These are phyloP conservation scores for Poecilia picta DNA, from an alignment of 2,797 vertebrate species.

Conservation along the genomic window DNA sequence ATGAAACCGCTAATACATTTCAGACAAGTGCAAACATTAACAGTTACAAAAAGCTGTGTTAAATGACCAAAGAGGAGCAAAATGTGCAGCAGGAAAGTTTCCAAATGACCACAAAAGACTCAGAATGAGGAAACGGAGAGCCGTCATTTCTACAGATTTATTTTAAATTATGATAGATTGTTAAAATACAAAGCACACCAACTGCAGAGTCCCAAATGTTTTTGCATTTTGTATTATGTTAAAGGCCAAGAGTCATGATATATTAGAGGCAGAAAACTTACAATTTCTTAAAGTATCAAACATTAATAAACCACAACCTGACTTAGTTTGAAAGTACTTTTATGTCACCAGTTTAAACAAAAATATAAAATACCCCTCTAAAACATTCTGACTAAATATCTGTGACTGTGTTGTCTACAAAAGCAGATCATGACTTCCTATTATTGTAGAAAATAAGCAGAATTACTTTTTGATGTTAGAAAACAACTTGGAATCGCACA, in stretches of 20 bases:
- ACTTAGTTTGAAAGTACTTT: background rate
- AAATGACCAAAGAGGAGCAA: background rate
- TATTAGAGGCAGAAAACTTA: background rate
- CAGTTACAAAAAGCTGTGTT: background rate
- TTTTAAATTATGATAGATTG: background rate
- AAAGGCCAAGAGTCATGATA: background rate
- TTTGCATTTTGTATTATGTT: background rate
- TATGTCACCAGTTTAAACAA: background rate
- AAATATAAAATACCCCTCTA: background rate
- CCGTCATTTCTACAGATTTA: background rate
- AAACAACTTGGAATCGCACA: background rate
- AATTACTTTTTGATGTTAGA: background rate
- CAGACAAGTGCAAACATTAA: background rate
- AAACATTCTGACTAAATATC: background rate
- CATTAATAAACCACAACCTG: background rate
- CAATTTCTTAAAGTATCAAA: background rate
- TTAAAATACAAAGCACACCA: background rate
- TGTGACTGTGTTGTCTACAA: background rate
- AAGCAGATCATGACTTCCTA: background rate
- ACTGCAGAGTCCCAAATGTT: background rate
- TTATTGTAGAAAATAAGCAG: background rate
- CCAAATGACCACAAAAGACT: background rate
- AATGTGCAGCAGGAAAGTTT: background rate
- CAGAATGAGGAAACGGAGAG: background rate
- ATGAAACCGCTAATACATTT: background rate